Base-by-base conservation (phyloP, 2,113 vertebrate species). In the Laticauda laticaudata region DNA sequence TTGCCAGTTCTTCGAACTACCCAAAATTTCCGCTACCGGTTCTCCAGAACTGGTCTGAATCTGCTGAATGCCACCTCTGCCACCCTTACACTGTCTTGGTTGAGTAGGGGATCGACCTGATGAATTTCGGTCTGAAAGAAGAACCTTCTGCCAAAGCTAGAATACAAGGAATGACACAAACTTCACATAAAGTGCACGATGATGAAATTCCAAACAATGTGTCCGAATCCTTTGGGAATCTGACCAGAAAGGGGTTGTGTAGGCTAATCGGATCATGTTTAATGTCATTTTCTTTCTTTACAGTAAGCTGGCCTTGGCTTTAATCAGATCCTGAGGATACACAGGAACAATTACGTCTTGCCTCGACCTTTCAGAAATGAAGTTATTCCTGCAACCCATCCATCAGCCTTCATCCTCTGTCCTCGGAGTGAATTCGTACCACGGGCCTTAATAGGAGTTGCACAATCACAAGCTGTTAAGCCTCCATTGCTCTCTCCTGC, bases 241-340 rank as follows among this genome's bases (percentile, higher is more conserved):
- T 81, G 10, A 0, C 43, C 23, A 0, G 0, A 21, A 5, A 51
- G 14, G 34, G 45, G 86, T 29, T 88, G 86, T 90, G 93, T 20
- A 85, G 23, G 3, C 87, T 93, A 95, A 96, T 85, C 56, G 92
- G 90, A 93, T 0, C 59, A 88, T 2, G 5, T 0, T 18, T 90
- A 86, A 7, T 48, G 90, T 91, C 45, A 89, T 91, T 86, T 55
- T 51, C 64, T 86, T 86, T 89, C 90, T 14, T 53, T 53, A 86
- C 26, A 53, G 15, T 91, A 54, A 96, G 59, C 5, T 20, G 45
- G 1, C 88, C 94, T 86, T 51, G 2, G 69, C 92, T 94, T 94
- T 97, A 97, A 97, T 97, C 94, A 95, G 93, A 96, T 96, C 93
- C 95, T 93, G 94, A 90, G 96, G 95, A 96, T 96, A 93, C 90